These are phyloP conservation scores for Melangyna quadrimaculata DNA, from an alignment of 2,888 invertebrate genomes.

Conservation along the genomic window DNA sequence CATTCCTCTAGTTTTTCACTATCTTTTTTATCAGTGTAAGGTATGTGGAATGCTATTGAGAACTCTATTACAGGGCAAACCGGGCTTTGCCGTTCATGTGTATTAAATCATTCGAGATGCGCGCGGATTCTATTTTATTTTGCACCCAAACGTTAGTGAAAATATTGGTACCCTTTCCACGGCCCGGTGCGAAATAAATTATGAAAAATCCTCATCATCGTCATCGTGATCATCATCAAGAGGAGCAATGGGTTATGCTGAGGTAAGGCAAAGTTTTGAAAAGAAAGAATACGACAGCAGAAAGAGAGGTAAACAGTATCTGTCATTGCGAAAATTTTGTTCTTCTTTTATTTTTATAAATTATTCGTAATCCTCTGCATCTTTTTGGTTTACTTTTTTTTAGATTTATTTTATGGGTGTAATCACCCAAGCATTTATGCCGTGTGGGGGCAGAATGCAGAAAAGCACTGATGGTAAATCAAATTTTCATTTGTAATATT, in stretches of 20 bases:
- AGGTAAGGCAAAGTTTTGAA: neutral
- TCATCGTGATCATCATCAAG: constrained; percentile 48
- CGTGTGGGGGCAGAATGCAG: neutral
- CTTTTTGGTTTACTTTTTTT: constrained; percentile 19
- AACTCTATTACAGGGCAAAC: constrained; percentile 40
- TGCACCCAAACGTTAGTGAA: constrained; percentile 25
- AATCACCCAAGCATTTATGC: constrained; percentile 7
- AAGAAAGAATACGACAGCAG: neutral
- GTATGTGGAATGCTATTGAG: neutral
- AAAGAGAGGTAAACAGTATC: constrained; percentile 12
- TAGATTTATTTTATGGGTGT: constrained; percentile 18
- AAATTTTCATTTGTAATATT: constrained; percentile 56
- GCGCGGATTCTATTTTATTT: constrained; percentile 26
- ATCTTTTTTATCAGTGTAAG: neutral
- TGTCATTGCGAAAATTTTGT: constrained; percentile 20
- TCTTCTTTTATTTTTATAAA: constrained; percentile 30
- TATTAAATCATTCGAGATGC: constrained; percentile 40
- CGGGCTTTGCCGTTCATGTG: constrained; percentile 24
- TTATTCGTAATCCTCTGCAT: constrained; percentile 38
- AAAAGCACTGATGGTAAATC: constrained; percentile 17
- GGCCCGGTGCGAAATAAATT: constrained; percentile 49
- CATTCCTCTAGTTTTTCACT: neutral
- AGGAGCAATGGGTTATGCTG: neutral
- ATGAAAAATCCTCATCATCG: constrained; percentile 63
- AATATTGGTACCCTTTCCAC: constrained; percentile 10